Evolutionary conservation across 2,113 vertebrate genomes (phyloP), one percentile per base, ranked within the genome.

Genomic region (Taurulus bubalis): DNA sequence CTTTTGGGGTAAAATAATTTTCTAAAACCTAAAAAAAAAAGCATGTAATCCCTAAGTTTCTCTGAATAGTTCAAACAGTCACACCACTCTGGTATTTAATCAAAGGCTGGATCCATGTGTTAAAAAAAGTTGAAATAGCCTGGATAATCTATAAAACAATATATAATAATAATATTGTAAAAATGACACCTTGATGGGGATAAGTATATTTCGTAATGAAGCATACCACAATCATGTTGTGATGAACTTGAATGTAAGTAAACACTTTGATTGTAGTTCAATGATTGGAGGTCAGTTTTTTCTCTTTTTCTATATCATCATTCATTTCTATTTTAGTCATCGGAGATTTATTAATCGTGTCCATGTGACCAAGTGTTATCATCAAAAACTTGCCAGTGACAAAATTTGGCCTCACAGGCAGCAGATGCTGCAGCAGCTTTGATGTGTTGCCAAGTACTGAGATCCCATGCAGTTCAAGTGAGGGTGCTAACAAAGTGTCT

Each of bases 381-480:
- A 71, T 84, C 47, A 86, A 71, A 84, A 67, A 71, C 60, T 68
- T 71, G 49, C 28, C 64, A 69, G 74, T 40, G 79, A 85, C 77
- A 85, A 82, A 84, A 87, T 71, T 62, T 51, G 45, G 69, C 58
- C 79, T 79, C 36, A 28, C 32, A 55, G 75, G 72, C 70, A 85
- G 67, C 71, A 87, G 77, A 83, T 82, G 79, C 42, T 70, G 58
- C 6, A 14, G 64, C 56, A 73, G 82, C 75, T 75, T 91, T 90
- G 82, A 90, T 85, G 77, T 79, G 66, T 42, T 87, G 66, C 88
- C 88, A 78, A 82, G 75, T 55, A 20, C 69, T 72, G 65, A 85
- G 74, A 80, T 68, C 74, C 20, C 72, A 74, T 81, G 80, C 75
- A 82, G 83, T 78, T 71, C 24, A 83, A 82, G 73, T 86, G 59